Conservation (phyloP, 1,140 invertebrate genomes). For the Calycopis cecrops region DNA sequence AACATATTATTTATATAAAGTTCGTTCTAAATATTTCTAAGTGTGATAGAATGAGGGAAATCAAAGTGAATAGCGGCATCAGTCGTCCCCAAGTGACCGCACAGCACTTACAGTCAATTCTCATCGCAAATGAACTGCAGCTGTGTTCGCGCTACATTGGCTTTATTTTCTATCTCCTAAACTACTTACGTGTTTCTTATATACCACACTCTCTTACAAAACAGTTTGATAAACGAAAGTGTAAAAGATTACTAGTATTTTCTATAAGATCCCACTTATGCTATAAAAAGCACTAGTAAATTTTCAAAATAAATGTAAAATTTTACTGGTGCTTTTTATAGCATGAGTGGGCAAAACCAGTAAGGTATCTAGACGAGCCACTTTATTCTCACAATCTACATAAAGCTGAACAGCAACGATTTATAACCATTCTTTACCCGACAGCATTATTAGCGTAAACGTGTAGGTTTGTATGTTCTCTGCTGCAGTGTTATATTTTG, state of each 20-base stretch:
- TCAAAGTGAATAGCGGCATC: conserved; percentile 16
- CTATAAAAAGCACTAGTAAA: too few relatives aligned
- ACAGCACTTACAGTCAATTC: conserved; percentile 14
- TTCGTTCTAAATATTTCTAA: conserved; percentile 7
- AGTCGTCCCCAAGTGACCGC: conserved; percentile 15
- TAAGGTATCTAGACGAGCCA: too few relatives aligned
- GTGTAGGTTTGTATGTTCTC: too few relatives aligned
- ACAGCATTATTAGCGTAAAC: too few relatives aligned
- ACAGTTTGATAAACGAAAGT: background rate
- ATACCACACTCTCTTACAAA: background rate
- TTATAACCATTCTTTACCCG: too few relatives aligned
- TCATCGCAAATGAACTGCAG: conserved; percentile 19
- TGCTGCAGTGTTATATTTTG: too few relatives aligned
- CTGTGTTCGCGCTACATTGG: conserved; percentile 15
- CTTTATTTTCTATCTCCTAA: conserved; percentile 17
- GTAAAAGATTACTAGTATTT: background rate
- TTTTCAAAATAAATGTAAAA: too few relatives aligned
- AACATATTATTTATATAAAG: background rate
- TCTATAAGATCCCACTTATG: background rate
- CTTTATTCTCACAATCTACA: too few relatives aligned
- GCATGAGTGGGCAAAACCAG: too few relatives aligned
- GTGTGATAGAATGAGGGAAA: conserved; percentile 12
- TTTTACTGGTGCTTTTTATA: too few relatives aligned
- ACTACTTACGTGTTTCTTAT: conserved; percentile 11
- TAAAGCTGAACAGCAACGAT: too few relatives aligned